Percentiles rank a stretch among this genome's conserved stretches.
These are phyloP conservation scores for Eriocheir sinensis DNA, from an alignment of 1,140 invertebrate species.

Conservation along the genomic window DNA sequence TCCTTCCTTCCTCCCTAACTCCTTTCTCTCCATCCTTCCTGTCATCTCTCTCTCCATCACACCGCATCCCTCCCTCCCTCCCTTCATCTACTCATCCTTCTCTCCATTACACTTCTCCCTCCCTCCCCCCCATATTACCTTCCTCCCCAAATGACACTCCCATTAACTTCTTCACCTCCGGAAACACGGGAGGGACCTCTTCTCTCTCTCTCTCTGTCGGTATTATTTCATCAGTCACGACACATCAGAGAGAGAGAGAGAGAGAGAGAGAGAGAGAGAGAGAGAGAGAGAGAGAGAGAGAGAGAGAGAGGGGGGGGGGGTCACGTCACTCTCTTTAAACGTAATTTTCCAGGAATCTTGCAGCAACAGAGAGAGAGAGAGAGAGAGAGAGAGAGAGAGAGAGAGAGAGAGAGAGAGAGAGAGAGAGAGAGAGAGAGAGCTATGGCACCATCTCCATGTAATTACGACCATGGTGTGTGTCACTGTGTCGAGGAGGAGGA, in stretches of 20 bases:
- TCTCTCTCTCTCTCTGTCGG: background rate
- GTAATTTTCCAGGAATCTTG: no score
- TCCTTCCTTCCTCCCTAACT: background rate
- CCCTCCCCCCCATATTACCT: background rate
- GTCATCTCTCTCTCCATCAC: background rate
- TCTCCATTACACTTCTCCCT: background rate
- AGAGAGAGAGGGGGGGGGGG: background rate
- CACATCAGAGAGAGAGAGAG: background rate
- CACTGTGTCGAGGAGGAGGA: background rate
- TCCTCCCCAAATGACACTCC: background rate
- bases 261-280: background rate
- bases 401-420: conserved; percentile 5
- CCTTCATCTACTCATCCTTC: background rate
- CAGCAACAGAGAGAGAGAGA: background rate
- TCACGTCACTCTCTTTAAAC: no score
- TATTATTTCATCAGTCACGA: no score
- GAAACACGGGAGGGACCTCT: background rate
- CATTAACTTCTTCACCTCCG: conserved; percentile 24
- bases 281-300: conserved; percentile 5
- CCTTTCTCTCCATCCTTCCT: background rate
- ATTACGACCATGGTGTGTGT: background rate
- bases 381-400: conserved; percentile 2
- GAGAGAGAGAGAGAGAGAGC: background rate
- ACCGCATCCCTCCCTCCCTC: background rate
- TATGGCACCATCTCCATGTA: background rate